Evolutionary conservation across 2,113 vertebrate species (phyloP).

Genomic region (human (Homo sapiens)): DNA sequence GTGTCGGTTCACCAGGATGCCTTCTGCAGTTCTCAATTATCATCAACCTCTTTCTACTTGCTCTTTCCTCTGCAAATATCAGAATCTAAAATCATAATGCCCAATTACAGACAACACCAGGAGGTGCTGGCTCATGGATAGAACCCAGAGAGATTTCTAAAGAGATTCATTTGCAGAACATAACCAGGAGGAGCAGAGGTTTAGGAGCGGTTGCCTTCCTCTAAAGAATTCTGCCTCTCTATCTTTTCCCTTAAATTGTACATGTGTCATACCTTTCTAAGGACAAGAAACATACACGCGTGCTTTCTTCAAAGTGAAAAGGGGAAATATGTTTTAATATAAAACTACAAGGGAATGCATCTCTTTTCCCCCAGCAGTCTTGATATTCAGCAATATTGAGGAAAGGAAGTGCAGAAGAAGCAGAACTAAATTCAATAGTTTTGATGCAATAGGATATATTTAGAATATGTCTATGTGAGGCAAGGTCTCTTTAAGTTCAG

Average conservation of each 20-base stretch:
- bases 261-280: slow-evolving; percentile 20
- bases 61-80: neutral
- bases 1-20: neutral
- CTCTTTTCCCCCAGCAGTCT: slow-evolving; percentile 74
- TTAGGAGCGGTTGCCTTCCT: neutral
- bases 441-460: slow-evolving; percentile 81
- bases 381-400: slow-evolving; percentile 74
- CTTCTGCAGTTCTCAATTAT: neutral
- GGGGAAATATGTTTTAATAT: slow-evolving; percentile 69
- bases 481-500: slow-evolving; percentile 75
- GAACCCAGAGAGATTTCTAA: neutral
- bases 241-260: neutral
- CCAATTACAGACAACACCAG: neutral
- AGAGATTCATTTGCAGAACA: neutral
- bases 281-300: slow-evolving; percentile 17
- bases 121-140: neutral
- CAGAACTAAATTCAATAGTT: slow-evolving; percentile 67
- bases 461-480: slow-evolving; percentile 52
- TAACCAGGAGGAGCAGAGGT: neutral
- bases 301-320: slow-evolving; percentile 47
- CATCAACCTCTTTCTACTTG: neutral
- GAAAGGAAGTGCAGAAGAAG: slow-evolving; percentile 73
- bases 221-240: slow-evolving; percentile 4
- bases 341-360: slow-evolving; percentile 59
- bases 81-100: neutral